Base-by-base conservation (phyloP, 2,888 invertebrate genomes). In the Exephanes ischioxanthus region DNA sequence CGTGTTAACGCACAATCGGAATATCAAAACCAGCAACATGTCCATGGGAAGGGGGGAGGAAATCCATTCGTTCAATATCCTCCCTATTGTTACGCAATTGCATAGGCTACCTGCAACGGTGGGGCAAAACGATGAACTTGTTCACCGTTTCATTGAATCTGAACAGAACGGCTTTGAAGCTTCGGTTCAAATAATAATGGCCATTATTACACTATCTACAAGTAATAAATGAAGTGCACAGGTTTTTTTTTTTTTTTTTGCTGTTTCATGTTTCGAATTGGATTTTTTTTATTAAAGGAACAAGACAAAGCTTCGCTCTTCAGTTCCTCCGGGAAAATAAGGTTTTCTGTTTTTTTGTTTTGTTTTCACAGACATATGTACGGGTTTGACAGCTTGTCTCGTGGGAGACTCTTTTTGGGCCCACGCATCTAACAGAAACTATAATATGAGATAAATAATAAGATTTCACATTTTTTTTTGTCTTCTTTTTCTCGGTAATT, bases 251-350 rank as follows among this genome's bases (percentile, higher is more conserved):
- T 77, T 41, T 66, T 58, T 2, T 53, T 11, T 63, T 63, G 33
- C 80, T 83, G 66, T 83, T 83, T 76, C 77, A 72, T 77, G 53
- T 85, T 83, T 83, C 83, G 58, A 83, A 85, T 83, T 67, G 61
- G 53, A 68, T 76, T 76, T 76, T 75, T 77, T 67, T 84, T 51
- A 79, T 82, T 82, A 26, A 71, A 71, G 63, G 63, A 78, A 79
- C 82, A 55, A 67, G 70, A 22, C 30, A 53, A 61, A 75, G 70
- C 72, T 80, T 33, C n/a, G 61, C 83, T 80, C 72, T 53, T 67
- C 51, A 30, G 48, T 76, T 77, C 22, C 30, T n/a, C 16, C 16
- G 41, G 77, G 33, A 77, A 66, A 84, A 55, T 76, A 22, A 63
- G 30, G 68, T 55, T 73, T 33, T 68, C n/a, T n/a, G n/a, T n/a